Evolutionary conservation across 2,888 invertebrate genomes (phyloP).

Genomic region (Mythimna albipuncta): DNA sequence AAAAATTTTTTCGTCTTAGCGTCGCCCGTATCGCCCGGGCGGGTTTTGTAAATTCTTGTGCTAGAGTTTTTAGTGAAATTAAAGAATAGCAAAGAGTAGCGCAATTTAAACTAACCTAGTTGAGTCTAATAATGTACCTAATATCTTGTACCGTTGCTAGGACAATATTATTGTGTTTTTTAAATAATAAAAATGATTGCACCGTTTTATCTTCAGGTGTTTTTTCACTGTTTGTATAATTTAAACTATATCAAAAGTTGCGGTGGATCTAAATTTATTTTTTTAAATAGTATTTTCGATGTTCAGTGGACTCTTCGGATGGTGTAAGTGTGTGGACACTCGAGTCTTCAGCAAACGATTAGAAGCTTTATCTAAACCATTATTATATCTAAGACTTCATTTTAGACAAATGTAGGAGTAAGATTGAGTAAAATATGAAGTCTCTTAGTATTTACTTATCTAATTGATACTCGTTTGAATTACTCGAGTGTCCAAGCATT

Average conservation of each 20-base stretch:
- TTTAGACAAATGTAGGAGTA: slow-evolving; percentile 59
- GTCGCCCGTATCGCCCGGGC: slow-evolving; percentile 66
- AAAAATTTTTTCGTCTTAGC: slow-evolving; percentile 78
- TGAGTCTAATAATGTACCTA: slow-evolving; percentile 87
- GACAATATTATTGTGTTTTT: slow-evolving; percentile 86
- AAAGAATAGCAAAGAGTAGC: slow-evolving; percentile 86
- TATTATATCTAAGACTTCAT: slow-evolving; percentile 56
- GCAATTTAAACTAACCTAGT: slow-evolving; percentile 88
- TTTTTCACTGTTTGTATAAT: slow-evolving; percentile 73
- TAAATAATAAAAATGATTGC: slow-evolving; percentile 77
- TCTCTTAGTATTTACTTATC: slow-evolving; percentile 49
- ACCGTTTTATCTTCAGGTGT: slow-evolving; percentile 78
- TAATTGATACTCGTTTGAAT: slow-evolving; percentile 51
- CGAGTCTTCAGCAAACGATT: slow-evolving; percentile 52
- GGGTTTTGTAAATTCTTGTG: slow-evolving; percentile 80
- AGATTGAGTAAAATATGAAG: slow-evolving; percentile 52
- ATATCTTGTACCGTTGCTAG: slow-evolving; percentile 86
- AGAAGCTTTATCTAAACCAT: slow-evolving; percentile 53
- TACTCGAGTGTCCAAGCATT: slow-evolving; percentile 43
- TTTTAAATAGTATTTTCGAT: slow-evolving; percentile 72
- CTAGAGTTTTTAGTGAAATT: slow-evolving; percentile 87
- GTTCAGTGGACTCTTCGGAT: slow-evolving; percentile 50
- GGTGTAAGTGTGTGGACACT: slow-evolving; percentile 55
- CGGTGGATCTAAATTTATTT: slow-evolving; percentile 84
- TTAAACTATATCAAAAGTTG: slow-evolving; percentile 66